These are phyloP conservation scores for Willisornis vidua DNA, from an alignment of 2,113 vertebrate genomes.

Conservation along the genomic window DNA sequence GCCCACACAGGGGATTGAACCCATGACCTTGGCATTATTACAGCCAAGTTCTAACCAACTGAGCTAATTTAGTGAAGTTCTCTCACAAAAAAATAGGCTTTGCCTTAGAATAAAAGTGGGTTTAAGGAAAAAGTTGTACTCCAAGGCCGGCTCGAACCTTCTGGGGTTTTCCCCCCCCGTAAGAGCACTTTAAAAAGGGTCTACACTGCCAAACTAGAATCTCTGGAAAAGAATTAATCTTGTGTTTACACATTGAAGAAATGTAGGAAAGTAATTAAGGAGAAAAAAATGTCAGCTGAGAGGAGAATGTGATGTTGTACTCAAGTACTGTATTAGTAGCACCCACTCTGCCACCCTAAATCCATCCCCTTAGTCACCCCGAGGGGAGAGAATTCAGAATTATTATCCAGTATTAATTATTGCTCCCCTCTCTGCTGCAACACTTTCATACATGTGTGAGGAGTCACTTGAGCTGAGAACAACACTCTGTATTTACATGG, in stretches of 20 bases:
- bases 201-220: background rate
- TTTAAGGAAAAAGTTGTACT: background rate
- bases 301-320: background rate
- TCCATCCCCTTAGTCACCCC: background rate
- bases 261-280: background rate
- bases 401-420: no score
- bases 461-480: background rate
- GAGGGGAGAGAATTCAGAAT: background rate
- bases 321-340: background rate
- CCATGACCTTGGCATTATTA: no score
- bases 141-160: background rate
- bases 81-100: slow-evolving; percentile 4
- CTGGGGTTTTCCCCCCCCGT: no score
- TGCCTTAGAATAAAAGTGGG: background rate
- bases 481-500: background rate
- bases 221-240: background rate
- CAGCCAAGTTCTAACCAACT: no score
- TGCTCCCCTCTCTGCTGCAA: background rate
- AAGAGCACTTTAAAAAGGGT: background rate
- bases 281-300: background rate
- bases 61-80: background rate
- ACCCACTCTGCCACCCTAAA: background rate
- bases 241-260: background rate
- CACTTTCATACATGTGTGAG: background rate
- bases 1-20: no score